Conservation (phyloP, 37 sponge, comb jelly and placozoan species). For the Sycon ciliatum region DNA sequence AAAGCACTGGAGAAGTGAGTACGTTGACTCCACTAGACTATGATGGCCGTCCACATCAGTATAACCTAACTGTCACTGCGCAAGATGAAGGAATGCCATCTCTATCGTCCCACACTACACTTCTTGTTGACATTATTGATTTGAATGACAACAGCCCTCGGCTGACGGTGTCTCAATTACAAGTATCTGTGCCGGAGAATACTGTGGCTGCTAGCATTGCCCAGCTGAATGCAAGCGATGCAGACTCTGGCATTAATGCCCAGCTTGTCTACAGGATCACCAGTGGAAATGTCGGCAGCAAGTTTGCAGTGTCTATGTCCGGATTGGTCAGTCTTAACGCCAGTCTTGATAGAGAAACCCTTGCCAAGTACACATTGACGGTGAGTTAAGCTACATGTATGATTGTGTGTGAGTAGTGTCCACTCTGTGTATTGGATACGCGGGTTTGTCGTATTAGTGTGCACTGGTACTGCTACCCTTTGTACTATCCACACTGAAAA, state of each 20-base stretch:
- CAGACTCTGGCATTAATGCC: constrained; percentile 39
- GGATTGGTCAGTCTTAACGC: constrained; percentile 30
- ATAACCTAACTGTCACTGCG: not conserved
- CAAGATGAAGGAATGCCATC: not conserved
- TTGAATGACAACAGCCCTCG: constrained; percentile 52
- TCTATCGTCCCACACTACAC: constrained; percentile 26
- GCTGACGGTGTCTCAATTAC: constrained; percentile 25
- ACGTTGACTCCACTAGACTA: not conserved
- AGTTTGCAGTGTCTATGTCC: constrained; percentile 17
- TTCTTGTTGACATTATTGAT: constrained; percentile 25
- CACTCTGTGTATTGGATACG: too few species aligned
- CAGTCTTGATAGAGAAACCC: constrained; percentile 52
- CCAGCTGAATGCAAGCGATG: constrained; percentile 44
- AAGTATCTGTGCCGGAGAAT: constrained; percentile 36
- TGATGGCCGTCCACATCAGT: not conserved
- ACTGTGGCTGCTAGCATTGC: not conserved
- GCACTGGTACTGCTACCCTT: too few species aligned
- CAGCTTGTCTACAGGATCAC: constrained; percentile 31
- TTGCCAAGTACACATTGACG: constrained; percentile 15
- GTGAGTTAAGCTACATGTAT: constrained; percentile 23
- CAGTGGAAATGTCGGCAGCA: not conserved
- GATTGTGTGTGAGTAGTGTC: constrained; percentile 38
- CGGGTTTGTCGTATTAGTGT: too few species aligned
- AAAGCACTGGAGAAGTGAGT: not conserved
- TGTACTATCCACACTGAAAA: too few species aligned